These are phyloP conservation scores for Sardinella longiceps DNA, from an alignment of 2,797 vertebrate species.

Conservation along the genomic window DNA sequence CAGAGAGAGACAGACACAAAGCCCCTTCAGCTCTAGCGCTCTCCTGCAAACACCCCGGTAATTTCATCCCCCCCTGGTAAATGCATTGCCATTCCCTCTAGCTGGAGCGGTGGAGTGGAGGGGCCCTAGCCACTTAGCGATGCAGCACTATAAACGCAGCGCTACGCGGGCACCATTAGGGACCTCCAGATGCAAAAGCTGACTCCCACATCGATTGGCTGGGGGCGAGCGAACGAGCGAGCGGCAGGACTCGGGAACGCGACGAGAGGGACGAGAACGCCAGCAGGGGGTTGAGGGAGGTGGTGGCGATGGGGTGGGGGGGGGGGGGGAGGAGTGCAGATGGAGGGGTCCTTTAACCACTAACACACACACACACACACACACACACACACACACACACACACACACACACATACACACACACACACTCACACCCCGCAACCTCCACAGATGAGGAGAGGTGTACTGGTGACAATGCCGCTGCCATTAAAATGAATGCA, in stretches of 20 bases:
- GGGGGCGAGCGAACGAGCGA: conserved; percentile 46
- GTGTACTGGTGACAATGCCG: background rate
- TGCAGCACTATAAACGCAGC: conserved; percentile 56
- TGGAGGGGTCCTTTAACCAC: background rate
- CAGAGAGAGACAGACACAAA: conserved; percentile 28
- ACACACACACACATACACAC: no score
- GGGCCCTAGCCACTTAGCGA: conserved; percentile 65
- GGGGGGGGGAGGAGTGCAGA: background rate
- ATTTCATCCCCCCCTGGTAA: conserved; percentile 45
- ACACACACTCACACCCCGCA: no score
- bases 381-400: no score
- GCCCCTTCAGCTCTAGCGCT: conserved; percentile 25
- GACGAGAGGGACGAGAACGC: background rate
- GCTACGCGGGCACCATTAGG: conserved; percentile 62
- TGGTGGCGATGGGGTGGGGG: background rate
- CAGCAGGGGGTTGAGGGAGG: background rate
- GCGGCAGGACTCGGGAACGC: background rate
- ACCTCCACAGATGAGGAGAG: background rate
- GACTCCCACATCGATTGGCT: conserved; percentile 52
- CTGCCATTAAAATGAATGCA: conserved; percentile 11
- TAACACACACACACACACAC: no score
- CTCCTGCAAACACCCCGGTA: conserved; percentile 43
- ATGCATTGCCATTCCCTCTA: conserved; percentile 57
- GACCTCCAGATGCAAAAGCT: conserved; percentile 54
- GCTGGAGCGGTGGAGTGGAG: conserved; percentile 39